Evolutionary conservation across 2,888 invertebrate species (phyloP), one percentile per base, ranked within the genome.

Genomic region (Dolichomitus sp.): DNA sequence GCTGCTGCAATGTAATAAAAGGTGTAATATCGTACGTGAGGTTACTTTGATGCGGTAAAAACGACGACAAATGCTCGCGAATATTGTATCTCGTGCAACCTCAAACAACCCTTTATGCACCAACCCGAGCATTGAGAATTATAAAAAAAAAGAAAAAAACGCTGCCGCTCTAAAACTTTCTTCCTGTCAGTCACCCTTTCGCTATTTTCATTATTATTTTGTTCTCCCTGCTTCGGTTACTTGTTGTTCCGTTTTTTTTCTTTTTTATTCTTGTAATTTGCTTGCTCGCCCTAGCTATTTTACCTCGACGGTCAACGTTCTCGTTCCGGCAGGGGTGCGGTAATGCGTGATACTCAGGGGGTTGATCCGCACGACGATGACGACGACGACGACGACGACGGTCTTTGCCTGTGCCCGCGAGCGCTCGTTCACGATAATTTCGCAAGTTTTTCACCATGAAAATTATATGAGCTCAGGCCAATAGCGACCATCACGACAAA

Each of bases 391-490:
- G 59, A 23, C 52, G 40, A n/a, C n/a, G 27, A 27, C 17, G 45
- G 42, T 17, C 37, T 70, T 65, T 42, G 33, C 61, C 48, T 19
- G 30, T 23, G 42, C 23, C 52, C 79, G 69, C 69, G 54, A 57
- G 48, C 76, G 78, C 70, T 74, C 74, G 70, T 63, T 85, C 61
- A 74, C 85, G 84, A 88, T 87, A 86, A 89, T 89, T 88, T 87
- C 79, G 61, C 76, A 72, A 89, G 84, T 89, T 89, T 84, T 81
- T 82, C 84, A 80, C 84, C 80, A 86, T 90, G 86, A 90, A 90
- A 89, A 78, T 87, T 87, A 80, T 84, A 88, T 80, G 89, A 88
- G 85, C 76, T 70, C 59, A 80, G 74, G 61, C 48, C 33, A 68
- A 66, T 74, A 57, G 66, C 79, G 52, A 72, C 42, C 6, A 52